phyloP scores from a whole-genome alignment of 2,797 vertebrate genomes.

The Brachymystax lenok region DNA sequence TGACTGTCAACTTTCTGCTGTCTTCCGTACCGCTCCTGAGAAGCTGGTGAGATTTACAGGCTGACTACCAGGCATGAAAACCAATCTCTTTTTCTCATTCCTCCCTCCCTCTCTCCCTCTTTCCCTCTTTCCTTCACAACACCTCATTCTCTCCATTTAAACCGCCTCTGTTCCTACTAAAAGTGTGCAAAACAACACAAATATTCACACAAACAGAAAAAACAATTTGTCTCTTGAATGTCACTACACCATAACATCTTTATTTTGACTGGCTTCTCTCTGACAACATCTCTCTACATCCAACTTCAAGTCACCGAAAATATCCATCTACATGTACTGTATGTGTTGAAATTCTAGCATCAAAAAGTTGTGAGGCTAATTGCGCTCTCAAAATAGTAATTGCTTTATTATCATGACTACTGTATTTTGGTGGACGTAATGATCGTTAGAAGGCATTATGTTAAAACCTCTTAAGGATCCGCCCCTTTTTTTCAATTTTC shows the following conservation, averaged over 20 bases:
- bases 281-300: slow-evolving; percentile 55
- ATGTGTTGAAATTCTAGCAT: slow-evolving; percentile 65
- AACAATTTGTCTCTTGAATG: slow-evolving; percentile 58
- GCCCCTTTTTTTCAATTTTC: no score
- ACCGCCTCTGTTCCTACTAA: slow-evolving; percentile 64
- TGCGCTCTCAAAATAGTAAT: slow-evolving; percentile 77
- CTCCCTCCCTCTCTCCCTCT: slow-evolving; percentile 45
- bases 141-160: slow-evolving; percentile 58
- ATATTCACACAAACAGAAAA: slow-evolving; percentile 57
- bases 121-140: background rate
- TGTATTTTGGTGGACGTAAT: slow-evolving; percentile 62
- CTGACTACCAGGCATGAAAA: slow-evolving; percentile 90
- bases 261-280: slow-evolving; percentile 51
- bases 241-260: slow-evolving; percentile 50
- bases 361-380: slow-evolving; percentile 73
- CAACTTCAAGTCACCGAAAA: slow-evolving; percentile 33
- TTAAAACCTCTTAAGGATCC: slow-evolving; percentile 5
- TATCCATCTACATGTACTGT: slow-evolving; percentile 52
- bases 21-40: slow-evolving; percentile 86
- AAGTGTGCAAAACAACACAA: slow-evolving; percentile 69
- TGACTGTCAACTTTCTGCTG: slow-evolving; percentile 96
- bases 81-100: slow-evolving; percentile 83
- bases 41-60: slow-evolving; percentile 83
- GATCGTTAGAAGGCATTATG: slow-evolving; percentile 78
- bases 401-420: slow-evolving; percentile 76